Evolutionary conservation across 37 sponge, comb jelly and placozoan species (phyloP), one percentile per base, ranked within the genome.

Genomic region (Crambe crambe): DNA sequence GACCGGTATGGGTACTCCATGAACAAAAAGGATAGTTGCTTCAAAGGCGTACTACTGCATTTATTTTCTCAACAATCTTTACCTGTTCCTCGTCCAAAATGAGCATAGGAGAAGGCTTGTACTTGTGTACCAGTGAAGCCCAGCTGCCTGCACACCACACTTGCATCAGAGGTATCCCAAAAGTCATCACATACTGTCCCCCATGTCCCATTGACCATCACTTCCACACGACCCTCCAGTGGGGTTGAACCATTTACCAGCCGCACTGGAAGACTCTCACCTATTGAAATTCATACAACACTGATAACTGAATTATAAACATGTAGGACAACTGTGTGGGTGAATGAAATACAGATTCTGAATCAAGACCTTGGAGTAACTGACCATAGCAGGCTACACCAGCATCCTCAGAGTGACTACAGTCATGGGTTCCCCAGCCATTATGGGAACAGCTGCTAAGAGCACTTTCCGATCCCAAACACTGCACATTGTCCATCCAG

Each of bases 401-500:
- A 34, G 75, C 86, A 86, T 86, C 86, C 12, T 86, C 80, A 26
- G 42, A 6, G 42, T 86, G 86, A 60, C 15, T 6, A 42, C 86
- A 86, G 74, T 79, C 56, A 51, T 86, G 37, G 27, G 44, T 70
- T 34, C 74, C 87, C 32, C 67, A 80, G 32, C 31, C 65, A 67
- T n/a, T 31, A 40, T 76, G 77, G 34, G 17, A 17, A 63, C 87
- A 87, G 37, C 75, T 60, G 23, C 73, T 40, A 26, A 87, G 42
- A 54, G 68, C 74, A 44, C 42, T 57, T 81, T 87, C 87, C 21
- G 56, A 30, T 2, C 87, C 87, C 1, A 27, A 63, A 47, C 87
- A 87, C 21, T 43, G 6, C 32, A 90, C 73, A 20, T 90, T 54
- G 54, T 69, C 69, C 81, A 90, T 34, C 86, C 86, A 90, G 43